Percentiles rank a stretch among this genome's conserved stretches.
Evolutionary conservation across 2,797 vertebrate species (phyloP).

Genomic region (Notolepis coatsorum): DNA sequence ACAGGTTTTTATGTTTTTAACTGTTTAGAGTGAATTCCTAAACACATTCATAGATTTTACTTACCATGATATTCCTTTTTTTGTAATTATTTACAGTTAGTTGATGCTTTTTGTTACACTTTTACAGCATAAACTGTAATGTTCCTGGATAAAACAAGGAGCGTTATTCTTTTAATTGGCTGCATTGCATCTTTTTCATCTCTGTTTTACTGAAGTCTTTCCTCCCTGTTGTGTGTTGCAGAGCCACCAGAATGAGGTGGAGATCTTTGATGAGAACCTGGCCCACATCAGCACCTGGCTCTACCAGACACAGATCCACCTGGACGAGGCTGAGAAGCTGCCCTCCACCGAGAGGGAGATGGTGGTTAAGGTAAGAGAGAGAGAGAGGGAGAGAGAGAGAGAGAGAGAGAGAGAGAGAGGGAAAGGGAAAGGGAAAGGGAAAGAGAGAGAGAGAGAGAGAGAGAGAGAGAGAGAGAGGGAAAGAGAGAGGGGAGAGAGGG

Average conservation of each 20-base stretch:
- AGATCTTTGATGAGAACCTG: constrained; percentile 96
- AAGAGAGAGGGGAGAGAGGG: not conserved
- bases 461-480: no score
- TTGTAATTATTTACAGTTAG: not conserved
- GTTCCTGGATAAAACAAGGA: no score
- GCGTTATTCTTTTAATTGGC: no score
- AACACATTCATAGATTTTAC: no score
- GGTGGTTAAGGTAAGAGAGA: constrained; percentile 85
- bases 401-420: not conserved
- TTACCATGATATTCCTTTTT: not conserved
- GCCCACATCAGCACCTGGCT: constrained; percentile 99
- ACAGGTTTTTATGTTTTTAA: no score
- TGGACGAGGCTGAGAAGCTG: constrained; percentile 94
- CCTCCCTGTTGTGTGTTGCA: constrained; percentile 50
- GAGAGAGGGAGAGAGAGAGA: not conserved
- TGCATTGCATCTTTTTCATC: no score
- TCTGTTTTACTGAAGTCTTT: not conserved
- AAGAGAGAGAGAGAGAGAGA: not conserved
- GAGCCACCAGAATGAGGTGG: constrained; percentile 95
- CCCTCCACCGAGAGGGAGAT: constrained; percentile 85
- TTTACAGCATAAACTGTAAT: no score
- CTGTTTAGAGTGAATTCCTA: no score
- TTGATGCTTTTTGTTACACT: not conserved
- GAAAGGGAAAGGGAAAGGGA: not conserved
- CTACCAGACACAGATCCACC: constrained; percentile 94